Conservation (phyloP, 2,113 vertebrate genomes). For the Hipposideros armiger region DNA sequence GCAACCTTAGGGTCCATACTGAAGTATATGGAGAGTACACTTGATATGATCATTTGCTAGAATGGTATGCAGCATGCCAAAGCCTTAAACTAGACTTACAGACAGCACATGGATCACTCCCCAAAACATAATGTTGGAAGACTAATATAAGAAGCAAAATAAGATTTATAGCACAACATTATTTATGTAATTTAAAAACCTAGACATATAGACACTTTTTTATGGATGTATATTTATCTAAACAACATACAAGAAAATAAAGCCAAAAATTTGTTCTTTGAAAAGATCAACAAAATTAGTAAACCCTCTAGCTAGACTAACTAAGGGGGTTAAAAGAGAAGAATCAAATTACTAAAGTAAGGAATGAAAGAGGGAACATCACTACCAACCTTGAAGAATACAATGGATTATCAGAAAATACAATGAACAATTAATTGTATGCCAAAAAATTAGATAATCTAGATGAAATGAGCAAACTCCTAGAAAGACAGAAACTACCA, state of each 20-base stretch:
- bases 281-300: background rate
- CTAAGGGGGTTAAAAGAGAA: background rate
- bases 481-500: background rate
- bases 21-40: background rate
- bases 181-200: background rate
- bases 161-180: background rate
- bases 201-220: background rate
- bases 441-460: background rate
- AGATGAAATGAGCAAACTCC: background rate
- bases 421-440: background rate
- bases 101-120: background rate
- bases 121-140: background rate
- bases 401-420: background rate
- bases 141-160: slow-evolving; percentile 26
- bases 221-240: background rate
- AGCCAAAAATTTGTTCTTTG: background rate
- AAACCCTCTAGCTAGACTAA: background rate
- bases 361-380: background rate
- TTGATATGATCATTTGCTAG: background rate
- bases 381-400: background rate
- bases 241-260: background rate
- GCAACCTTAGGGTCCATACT: background rate
- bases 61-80: background rate
- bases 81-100: background rate
- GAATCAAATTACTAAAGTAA: background rate